Percentiles rank a stretch among this genome's conserved stretches.
Evolutionary conservation across 2,888 invertebrate species (phyloP).

Genomic region (Abrostola triplasia): DNA sequence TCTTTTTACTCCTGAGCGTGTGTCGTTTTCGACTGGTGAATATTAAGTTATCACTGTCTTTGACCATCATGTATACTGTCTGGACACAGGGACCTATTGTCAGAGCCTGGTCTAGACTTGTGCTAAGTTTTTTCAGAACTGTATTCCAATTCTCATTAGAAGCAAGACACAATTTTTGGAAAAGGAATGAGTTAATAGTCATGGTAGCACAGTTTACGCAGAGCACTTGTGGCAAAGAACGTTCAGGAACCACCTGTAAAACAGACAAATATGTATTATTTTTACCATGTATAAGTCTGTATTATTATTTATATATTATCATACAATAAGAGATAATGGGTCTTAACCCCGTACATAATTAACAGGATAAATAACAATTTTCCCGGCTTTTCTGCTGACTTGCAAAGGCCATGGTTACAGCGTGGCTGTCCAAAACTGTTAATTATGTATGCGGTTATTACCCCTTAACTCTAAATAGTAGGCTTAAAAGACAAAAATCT

Average conservation of each 20-base stretch:
- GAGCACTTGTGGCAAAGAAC: slow-evolving; percentile 69
- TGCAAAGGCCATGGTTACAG: too few species aligned
- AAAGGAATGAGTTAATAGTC: slow-evolving; percentile 70
- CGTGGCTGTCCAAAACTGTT: too few species aligned
- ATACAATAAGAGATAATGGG: too few species aligned
- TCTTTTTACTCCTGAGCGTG: slow-evolving; percentile 59
- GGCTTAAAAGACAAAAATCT: neutral
- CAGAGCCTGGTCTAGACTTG: slow-evolving; percentile 60
- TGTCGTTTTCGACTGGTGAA: slow-evolving; percentile 67
- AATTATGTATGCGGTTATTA: too few species aligned
- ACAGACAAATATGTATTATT: neutral
- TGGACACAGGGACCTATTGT: slow-evolving; percentile 56
- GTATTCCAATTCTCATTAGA: slow-evolving; percentile 70
- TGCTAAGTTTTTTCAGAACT: slow-evolving; percentile 58
- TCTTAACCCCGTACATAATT: too few species aligned
- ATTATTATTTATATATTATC: too few species aligned
- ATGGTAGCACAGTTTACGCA: slow-evolving; percentile 72
- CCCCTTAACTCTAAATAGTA: too few species aligned
- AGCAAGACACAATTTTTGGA: slow-evolving; percentile 68
- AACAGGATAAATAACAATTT: too few species aligned
- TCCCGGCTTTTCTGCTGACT: too few species aligned
- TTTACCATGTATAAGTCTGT: too few species aligned
- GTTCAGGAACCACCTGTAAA: slow-evolving; percentile 67
- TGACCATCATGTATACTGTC: slow-evolving; percentile 68
- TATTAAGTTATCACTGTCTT: slow-evolving; percentile 64